These are phyloP conservation scores for Schlechtendalia chinensis DNA, from an alignment of 1,140 invertebrate species.

Conservation along the genomic window DNA sequence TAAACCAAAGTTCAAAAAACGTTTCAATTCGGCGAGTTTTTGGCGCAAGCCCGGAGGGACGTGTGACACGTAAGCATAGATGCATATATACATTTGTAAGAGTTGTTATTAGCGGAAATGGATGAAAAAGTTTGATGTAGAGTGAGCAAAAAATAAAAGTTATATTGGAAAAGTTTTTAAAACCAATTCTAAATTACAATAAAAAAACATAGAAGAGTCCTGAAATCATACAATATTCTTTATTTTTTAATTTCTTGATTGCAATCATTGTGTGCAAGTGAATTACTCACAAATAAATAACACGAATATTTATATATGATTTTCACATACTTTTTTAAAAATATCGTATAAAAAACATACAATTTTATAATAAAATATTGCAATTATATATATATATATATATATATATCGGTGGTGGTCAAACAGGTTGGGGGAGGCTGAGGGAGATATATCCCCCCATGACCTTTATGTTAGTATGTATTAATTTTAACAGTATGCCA, in stretches of 20 bases:
- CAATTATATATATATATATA: too few relatives aligned
- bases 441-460: too few relatives aligned
- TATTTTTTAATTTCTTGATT: constrained; percentile 4
- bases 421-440: too few relatives aligned
- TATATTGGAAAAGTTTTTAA: constrained; percentile 43
- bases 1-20: constrained; percentile 25
- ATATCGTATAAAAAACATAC: too few relatives aligned
- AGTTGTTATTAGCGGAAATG: background rate
- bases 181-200: constrained; percentile 45
- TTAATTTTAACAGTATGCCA: too few relatives aligned
- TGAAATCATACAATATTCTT: constrained; percentile 5
- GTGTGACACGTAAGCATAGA: constrained; percentile 20
- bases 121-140: background rate
- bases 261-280: background rate
- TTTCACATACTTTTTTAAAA: too few relatives aligned
- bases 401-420: too few relatives aligned
- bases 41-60: constrained; percentile 20
- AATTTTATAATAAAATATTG: too few relatives aligned
- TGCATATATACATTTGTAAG: background rate
- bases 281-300: too few relatives aligned
- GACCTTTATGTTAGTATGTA: too few relatives aligned
- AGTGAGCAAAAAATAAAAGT: constrained; percentile 25
- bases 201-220: background rate
- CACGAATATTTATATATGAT: too few relatives aligned
- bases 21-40: constrained; percentile 38